Conservation (phyloP, 2,113 vertebrate species). For the Numida meleagris region DNA sequence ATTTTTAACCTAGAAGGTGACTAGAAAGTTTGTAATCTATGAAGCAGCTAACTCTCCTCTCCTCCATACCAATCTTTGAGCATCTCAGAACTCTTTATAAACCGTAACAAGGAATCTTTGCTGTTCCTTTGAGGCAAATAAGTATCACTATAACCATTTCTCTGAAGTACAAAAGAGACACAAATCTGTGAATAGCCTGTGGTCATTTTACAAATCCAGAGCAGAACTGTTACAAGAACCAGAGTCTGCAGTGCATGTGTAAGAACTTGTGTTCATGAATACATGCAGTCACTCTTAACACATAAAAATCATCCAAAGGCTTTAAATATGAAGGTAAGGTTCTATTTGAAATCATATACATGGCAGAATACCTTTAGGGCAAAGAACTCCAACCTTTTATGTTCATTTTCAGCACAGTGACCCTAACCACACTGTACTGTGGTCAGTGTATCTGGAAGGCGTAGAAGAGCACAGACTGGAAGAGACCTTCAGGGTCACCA, state of each 20-base stretch:
- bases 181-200: not conserved
- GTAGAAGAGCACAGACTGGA: not conserved
- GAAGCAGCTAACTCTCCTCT: constrained; percentile 34
- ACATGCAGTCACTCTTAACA: not conserved
- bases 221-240: not conserved
- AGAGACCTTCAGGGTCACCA: not conserved
- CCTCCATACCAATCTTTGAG: not conserved
- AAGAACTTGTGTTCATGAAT: not conserved
- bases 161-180: not conserved
- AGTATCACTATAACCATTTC: not conserved
- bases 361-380: not conserved
- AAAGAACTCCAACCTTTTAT: not conserved
- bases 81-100: not conserved
- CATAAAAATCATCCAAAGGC: not conserved
- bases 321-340: not conserved
- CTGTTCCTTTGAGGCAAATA: not conserved
- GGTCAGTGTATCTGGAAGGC: not conserved
- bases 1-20: constrained; percentile 32
- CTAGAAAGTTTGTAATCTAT: not conserved
- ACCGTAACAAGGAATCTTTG: not conserved
- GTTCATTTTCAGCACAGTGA: not conserved
- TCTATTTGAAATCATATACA: not conserved
- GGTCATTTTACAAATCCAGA: not conserved
- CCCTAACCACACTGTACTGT: not conserved
- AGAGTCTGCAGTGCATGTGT: not conserved